Percentiles rank a stretch among this genome's conserved stretches.
Evolutionary conservation across 2,888 invertebrate genomes (phyloP).

Genomic region (Ectropis crepuscularia): DNA sequence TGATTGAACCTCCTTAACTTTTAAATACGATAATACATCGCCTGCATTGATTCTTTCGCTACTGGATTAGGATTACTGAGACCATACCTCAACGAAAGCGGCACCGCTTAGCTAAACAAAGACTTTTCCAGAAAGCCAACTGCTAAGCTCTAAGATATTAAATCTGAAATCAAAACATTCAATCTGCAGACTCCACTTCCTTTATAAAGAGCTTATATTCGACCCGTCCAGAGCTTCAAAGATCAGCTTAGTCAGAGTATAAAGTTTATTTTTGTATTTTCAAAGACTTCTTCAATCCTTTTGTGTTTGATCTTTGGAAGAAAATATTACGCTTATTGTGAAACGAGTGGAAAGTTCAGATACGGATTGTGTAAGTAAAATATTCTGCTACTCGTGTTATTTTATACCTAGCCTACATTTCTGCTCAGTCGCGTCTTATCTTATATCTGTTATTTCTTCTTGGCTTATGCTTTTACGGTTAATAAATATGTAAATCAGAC

Average conservation of each 20-base stretch:
- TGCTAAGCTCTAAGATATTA: constrained; percentile 10
- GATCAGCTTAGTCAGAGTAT: constrained; percentile 17
- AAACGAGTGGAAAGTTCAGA: constrained; percentile 22
- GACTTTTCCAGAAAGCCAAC: constrained; percentile 7
- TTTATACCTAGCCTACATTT: constrained; percentile 3
- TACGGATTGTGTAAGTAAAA: constrained; percentile 8
- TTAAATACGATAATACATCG: no score
- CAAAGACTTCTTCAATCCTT: constrained; percentile 16
- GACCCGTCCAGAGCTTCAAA: constrained; percentile 4
- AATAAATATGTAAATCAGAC: no score
- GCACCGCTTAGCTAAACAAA: constrained; percentile 1
- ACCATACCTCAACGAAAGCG: no score
- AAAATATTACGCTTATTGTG: constrained; percentile 22
- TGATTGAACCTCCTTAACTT: no score
- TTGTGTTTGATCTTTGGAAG: constrained; percentile 22
- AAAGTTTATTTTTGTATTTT: constrained; percentile 19
- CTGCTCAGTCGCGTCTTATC: not conserved
- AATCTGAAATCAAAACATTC: constrained; percentile 13
- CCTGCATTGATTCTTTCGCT: no score
- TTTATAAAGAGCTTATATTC: constrained; percentile 18
- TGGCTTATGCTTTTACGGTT: not conserved
- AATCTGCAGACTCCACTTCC: constrained; percentile 11
- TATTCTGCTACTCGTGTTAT: constrained; percentile 2
- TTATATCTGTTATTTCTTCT: constrained; percentile 5
- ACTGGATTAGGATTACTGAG: not conserved